Evolutionary conservation across 2,888 invertebrate species (phyloP), one percentile per base, ranked within the genome.

Genomic region (Brenthis ino): DNA sequence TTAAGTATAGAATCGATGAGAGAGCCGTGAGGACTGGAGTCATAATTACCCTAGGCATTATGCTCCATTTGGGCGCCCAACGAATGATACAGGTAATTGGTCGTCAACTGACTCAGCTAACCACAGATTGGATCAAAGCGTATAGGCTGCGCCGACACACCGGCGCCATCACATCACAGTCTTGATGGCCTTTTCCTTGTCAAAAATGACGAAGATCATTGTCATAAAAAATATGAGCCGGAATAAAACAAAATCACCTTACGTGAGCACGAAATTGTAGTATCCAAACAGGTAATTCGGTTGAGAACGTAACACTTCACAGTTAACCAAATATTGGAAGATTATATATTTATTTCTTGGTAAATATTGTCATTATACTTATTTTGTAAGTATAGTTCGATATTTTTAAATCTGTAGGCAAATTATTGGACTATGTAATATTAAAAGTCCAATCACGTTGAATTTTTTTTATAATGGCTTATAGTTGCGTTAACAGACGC

Each of bases 151-250:
- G 84, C 84, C 90, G 89, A 80, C 88, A 77, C 80, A 74, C 77
- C 85, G 93, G 93, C 93, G 93, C 93, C 93, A 84, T 79, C 76
- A 14, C 80, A 90, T 93, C 91, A 93, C 88, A 88, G 56, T 80
- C 89, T 88, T 92, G 93, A 93, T 93, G 89, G 91, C 90, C 88
- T 91, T 92, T 91, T 91, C 92, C 91, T 87, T 91, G 92, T 91
- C 91, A 93, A 91, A 93, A 93, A 89, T 92, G 92, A 92, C 91
- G 92, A 86, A 91, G 93, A 92, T 90, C 90, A 86, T 89, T 86
- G 87, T 86, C 84, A 82, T 89, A 90, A 92, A 91, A 83, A 91
- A 86, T 81, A 84, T 80, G 82, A 85, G 85, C 86, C 84, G 87
- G 85, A 87, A 71, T 71, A 66, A 89, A 89, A 87, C 84, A 81